Evolutionary conservation across 2,797 vertebrate genomes (phyloP).

Genomic region (Etheostoma perlongum): DNA sequence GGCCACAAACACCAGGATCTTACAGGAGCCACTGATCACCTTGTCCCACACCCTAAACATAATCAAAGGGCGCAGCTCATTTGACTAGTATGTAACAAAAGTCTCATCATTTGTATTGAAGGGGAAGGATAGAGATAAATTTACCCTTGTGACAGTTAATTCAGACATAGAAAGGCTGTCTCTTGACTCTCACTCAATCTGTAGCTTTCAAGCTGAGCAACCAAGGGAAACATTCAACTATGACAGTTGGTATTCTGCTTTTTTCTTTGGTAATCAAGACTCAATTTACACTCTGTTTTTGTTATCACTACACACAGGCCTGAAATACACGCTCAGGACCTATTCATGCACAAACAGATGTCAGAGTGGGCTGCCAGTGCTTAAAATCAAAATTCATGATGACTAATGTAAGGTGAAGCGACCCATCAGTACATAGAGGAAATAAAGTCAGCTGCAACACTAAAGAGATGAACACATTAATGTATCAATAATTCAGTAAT

Average conservation of each 20-base stretch:
- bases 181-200: background rate
- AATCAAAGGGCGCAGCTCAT: background rate
- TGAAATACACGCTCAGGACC: no score
- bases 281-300: no score
- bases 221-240: background rate
- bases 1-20: constrained; percentile 96
- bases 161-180: background rate
- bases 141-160: background rate
- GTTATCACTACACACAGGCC: no score
- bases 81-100: background rate
- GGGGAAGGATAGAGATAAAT: background rate
- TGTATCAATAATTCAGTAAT: no score
- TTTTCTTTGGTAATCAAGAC: no score
- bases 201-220: background rate
- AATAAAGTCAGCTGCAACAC: no score
- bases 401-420: no score
- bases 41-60: constrained; percentile 96
- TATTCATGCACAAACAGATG: no score
- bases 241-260: background rate
- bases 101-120: background rate
- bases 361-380: no score
- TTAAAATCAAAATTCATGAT: no score
- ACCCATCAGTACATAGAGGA: no score
- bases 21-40: constrained; percentile 97
- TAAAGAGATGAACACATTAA: no score